These are phyloP conservation scores for Naja naja DNA, from an alignment of 2,113 vertebrate genomes.

Conservation along the genomic window DNA sequence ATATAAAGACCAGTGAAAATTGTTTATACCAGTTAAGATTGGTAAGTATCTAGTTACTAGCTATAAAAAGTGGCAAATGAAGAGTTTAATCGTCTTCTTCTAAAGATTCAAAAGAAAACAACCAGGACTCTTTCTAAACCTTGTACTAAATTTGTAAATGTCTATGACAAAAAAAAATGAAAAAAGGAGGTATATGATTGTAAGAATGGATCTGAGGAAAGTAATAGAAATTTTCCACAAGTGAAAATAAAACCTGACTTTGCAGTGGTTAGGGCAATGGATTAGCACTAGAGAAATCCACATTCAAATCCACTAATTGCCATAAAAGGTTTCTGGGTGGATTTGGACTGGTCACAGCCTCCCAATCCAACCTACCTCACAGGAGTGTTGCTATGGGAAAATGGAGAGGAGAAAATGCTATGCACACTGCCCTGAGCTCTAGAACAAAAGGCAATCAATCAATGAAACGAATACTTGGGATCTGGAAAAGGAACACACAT, in stretches of 20 bases:
- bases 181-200: not conserved
- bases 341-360: not conserved
- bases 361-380: not conserved
- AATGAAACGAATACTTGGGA: not conserved
- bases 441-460: not conserved
- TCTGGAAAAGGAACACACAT: not conserved
- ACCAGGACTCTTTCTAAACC: not conserved
- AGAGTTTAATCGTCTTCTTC: not conserved
- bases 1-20: not conserved
- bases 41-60: not conserved
- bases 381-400: not conserved
- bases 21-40: not conserved
- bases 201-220: not conserved
- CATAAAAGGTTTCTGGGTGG: not conserved
- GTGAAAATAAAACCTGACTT: not conserved
- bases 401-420: not conserved
- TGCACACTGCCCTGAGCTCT: not conserved
- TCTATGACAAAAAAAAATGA: not conserved
- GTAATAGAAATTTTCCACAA: not conserved
- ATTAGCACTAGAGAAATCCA: not conserved
- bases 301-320: not conserved
- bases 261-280: not conserved
- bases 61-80: not conserved
- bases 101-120: not conserved
- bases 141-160: not conserved